Evolutionary conservation across 2,797 vertebrate genomes (phyloP), one percentile per base, ranked within the genome.

Genomic region (Neoniphon sammara): DNA sequence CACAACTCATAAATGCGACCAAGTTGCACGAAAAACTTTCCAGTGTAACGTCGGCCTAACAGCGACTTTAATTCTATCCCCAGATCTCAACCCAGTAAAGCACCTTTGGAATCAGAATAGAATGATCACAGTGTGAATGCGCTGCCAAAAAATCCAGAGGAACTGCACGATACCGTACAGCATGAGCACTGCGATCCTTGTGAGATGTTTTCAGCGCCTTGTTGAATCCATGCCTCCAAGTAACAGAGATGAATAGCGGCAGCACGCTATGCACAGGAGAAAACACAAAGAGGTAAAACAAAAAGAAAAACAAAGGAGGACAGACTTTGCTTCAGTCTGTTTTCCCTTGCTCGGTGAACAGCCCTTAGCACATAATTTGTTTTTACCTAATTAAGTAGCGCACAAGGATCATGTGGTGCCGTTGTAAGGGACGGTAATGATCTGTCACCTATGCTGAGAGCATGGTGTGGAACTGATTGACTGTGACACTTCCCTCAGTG

Each of bases 361-460:
- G 61, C 68, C 73, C 69, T 27, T 42, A n/a, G 56, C 12, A 39
- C 70, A 76, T 79, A 49, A 73, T 84, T 84, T 70, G 66, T 78
- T 87, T 78, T 87, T 78, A 78, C 82, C 75, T 85, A 86, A 90
- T 91, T 87, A 89, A 85, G 73, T 66, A 60, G 68, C 47, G 53
- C 34, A 61, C 65, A 31, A 66, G 63, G 69, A 71, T 69, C 65
- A 74, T 54, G 61, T 83, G 77, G 77, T 85, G 85, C 83, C 58
- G 77, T 84, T 74, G 87, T 85, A 80, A 66, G 60, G 65, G 59
- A 81, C 70, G 79, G 76, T 85, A 87, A 91, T 87, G 85, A 91
- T 91, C 77, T 83, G 88, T 85, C 88, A 67, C 87, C 85, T 85
- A 75, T 74, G 75, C 78, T 72, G 82, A 81, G 81, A 80, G 82